phyloP scores from a whole-genome alignment of 2,113 vertebrate genomes.

The Morone chrysops region DNA sequence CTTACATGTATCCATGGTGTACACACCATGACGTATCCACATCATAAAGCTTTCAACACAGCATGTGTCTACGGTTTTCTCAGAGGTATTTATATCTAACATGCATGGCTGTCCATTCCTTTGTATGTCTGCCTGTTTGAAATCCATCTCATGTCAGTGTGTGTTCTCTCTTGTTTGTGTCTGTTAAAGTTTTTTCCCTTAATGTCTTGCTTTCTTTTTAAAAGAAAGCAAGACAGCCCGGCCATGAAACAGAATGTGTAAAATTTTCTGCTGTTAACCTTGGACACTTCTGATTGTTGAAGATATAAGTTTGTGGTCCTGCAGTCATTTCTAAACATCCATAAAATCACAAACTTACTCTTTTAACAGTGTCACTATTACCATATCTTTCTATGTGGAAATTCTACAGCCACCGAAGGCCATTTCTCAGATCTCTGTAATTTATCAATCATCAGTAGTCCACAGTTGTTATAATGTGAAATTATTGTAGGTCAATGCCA shows the following conservation, averaged over 20 bases:
- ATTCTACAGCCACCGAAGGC: neutral
- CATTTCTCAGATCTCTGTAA: conserved; percentile 25
- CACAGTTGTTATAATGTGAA: conserved; percentile 43
- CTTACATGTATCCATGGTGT: conserved; percentile 33
- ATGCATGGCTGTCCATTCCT: conserved; percentile 37
- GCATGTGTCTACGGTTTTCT: conserved; percentile 48
- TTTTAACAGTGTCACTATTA: neutral
- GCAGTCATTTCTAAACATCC: neutral
- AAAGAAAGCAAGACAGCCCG: neutral
- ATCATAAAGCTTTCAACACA: conserved; percentile 61
- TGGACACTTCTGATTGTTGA: neutral
- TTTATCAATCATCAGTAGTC: conserved; percentile 18
- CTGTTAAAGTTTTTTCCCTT: neutral
- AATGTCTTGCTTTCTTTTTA: conserved; percentile 12
- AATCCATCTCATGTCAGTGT: conserved; percentile 33
- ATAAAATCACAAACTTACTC: neutral
- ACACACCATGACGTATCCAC: conserved; percentile 27
- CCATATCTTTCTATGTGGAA: conserved; percentile 1
- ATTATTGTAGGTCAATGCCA: conserved; percentile 41
- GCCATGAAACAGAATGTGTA: neutral
- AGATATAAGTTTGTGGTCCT: neutral
- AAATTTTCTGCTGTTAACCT: neutral
- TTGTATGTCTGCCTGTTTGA: conserved; percentile 46
- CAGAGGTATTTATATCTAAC: conserved; percentile 52
- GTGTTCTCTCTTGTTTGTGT: conserved; percentile 21